Conservation (phyloP, 2,888 invertebrate genomes). For the Trichopria drosophilae region DNA sequence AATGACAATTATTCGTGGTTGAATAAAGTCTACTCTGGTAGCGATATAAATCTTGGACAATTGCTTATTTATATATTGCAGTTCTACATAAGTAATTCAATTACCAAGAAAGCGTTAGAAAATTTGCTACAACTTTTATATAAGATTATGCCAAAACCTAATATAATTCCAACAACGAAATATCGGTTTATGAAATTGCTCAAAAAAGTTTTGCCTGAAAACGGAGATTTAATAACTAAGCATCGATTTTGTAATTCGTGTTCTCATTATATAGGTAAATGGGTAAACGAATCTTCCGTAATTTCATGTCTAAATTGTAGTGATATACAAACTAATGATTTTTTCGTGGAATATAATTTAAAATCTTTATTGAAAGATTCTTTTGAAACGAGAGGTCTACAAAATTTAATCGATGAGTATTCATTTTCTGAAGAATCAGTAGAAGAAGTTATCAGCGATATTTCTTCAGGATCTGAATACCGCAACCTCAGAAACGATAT, state of each 20-base stretch:
- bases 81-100: slow-evolving; percentile 3
- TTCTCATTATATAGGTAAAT: slow-evolving; percentile 8
- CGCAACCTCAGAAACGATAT: slow-evolving; percentile 8
- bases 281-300: not conserved
- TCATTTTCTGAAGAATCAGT: not conserved
- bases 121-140: slow-evolving; percentile 9
- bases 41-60: slow-evolving; percentile 3
- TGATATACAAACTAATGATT: slow-evolving; percentile 3
- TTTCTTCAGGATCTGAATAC: slow-evolving; percentile 7
- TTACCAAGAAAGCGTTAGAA: slow-evolving; percentile 11
- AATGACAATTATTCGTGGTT: no score
- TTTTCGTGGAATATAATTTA: slow-evolving; percentile 22
- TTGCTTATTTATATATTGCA: slow-evolving; percentile 2
- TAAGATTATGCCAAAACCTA: slow-evolving; percentile 19
- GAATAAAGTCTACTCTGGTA: not conserved
- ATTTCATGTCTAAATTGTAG: not conserved
- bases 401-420: slow-evolving; percentile 6
- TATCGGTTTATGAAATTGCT: slow-evolving; percentile 19
- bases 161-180: slow-evolving; percentile 20
- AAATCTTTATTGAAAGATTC: slow-evolving; percentile 4
- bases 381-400: slow-evolving; percentile 16
- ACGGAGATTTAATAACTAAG: slow-evolving; percentile 7
- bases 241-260: slow-evolving; percentile 25
- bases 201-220: slow-evolving; percentile 9
- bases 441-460: slow-evolving; percentile 5